Evolutionary conservation across 2,888 invertebrate genomes (phyloP).

Genomic region (Apamea anceps): DNA sequence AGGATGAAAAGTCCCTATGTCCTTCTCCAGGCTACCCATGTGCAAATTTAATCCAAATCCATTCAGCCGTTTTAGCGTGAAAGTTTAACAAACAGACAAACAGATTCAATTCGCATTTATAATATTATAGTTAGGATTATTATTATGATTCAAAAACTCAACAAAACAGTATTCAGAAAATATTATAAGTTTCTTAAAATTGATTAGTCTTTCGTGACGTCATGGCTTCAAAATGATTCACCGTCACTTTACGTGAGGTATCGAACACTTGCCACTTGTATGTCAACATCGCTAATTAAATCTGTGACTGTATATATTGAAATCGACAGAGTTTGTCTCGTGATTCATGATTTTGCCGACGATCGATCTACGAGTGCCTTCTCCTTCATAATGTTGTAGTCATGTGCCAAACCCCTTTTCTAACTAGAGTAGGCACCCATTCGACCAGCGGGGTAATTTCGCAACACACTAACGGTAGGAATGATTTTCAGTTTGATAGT

Average conservation of each 20-base stretch:
- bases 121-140: background rate
- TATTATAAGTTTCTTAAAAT: constrained; percentile 20
- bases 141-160: constrained; percentile 8
- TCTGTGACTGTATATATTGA: constrained; percentile 3
- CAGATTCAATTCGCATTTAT: too few relatives aligned
- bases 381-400: background rate
- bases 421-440: background rate
- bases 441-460: background rate
- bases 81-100: too few relatives aligned
- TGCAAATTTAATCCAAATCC: too few relatives aligned
- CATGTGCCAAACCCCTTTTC: background rate
- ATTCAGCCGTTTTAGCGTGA: too few relatives aligned
- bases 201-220: constrained; percentile 5
- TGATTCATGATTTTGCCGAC: constrained; percentile 24
- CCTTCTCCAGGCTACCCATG: too few relatives aligned
- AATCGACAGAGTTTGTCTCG: background rate
- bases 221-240: constrained; percentile 30
- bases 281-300: constrained; percentile 27
- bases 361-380: background rate
- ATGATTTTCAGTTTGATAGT: too few relatives aligned
- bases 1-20: too few relatives aligned
- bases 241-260: background rate
- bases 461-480: too few relatives aligned
- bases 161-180: background rate
- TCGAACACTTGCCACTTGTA: background rate